A percentile compares a stretch with the other conserved stretches of the same genome.
Evolutionary conservation across 2,888 invertebrate genomes (phyloP).

Genomic region (Drosophila recens): DNA sequence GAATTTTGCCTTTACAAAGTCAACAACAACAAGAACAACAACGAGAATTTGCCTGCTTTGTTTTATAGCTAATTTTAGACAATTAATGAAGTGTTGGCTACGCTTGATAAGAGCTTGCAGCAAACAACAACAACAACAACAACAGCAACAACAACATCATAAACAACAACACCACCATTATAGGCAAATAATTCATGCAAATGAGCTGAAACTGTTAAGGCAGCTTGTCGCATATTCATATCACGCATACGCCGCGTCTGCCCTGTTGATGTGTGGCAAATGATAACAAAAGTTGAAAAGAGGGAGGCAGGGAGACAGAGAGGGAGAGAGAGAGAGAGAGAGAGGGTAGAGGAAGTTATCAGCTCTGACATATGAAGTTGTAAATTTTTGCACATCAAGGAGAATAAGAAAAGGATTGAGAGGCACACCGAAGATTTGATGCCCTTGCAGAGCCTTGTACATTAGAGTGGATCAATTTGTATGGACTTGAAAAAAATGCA

Average conservation of each 20-base stretch:
- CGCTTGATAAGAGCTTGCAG: slow-evolving; percentile 69
- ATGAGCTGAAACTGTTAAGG: slow-evolving; percentile 60
- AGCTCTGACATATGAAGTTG: slow-evolving; percentile 71
- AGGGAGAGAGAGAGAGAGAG: not conserved
- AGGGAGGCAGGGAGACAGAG: not conserved
- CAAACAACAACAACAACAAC: slow-evolving; percentile 22
- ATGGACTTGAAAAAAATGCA: no score
- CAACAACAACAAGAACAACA: slow-evolving; percentile 5
- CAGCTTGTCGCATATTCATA: slow-evolving; percentile 51
- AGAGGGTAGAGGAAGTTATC: slow-evolving; percentile 49
- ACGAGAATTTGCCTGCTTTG: slow-evolving; percentile 40
- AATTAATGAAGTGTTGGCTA: slow-evolving; percentile 81
- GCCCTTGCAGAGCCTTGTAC: not conserved
- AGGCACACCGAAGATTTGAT: not conserved
- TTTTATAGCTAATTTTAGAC: slow-evolving; percentile 81
- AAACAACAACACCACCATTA: slow-evolving; percentile 12
- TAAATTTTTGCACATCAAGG: slow-evolving; percentile 59
- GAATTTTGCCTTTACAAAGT: slow-evolving; percentile 8
- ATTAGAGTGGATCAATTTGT: no score
- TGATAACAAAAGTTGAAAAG: slow-evolving; percentile 47
- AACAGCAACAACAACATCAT: slow-evolving; percentile 9
- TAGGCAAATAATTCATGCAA: slow-evolving; percentile 73
- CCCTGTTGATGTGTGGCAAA: slow-evolving; percentile 50
- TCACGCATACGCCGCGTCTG: slow-evolving; percentile 67
- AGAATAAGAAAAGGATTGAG: not conserved